Evolutionary conservation across 37 sponge, comb jelly and placozoan species (phyloP), one percentile per base, ranked within the genome.

Genomic region (Ianthella basta): DNA sequence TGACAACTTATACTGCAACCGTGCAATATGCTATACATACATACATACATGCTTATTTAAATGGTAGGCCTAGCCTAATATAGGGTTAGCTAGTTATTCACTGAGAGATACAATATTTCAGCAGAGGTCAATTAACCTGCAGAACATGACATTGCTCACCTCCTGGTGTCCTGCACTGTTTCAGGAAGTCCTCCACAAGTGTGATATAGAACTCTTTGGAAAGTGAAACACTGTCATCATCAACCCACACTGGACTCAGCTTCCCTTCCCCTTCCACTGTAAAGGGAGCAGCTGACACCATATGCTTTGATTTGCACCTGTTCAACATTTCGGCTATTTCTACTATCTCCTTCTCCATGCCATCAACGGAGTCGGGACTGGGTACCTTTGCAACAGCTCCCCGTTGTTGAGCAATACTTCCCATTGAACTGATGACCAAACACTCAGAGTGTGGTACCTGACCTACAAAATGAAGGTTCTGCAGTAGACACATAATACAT

Each of bases 91-190:
- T n/a, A n/a, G n/a, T n/a, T n/a, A n/a, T n/a, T n/a, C n/a, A n/a
- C n/a, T n/a, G n/a, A n/a, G n/a, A n/a, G n/a, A n/a, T n/a, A n/a
- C n/a, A n/a, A n/a, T n/a, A n/a, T n/a, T n/a, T n/a, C n/a, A n/a
- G n/a, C n/a, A n/a, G n/a, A n/a, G n/a, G n/a, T n/a, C n/a, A n/a
- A n/a, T n/a, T n/a, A n/a, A n/a, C n/a, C n/a, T n/a, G n/a, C n/a
- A n/a, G n/a, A n/a, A n/a, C n/a, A n/a, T n/a, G n/a, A n/a, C n/a
- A n/a, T n/a, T n/a, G n/a, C 78, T 53, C 54, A 75, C 78, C 78
- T 36, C 38, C 78, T 20, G 78, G 78, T 40, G 78, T 75, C n/a
- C 25, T 40, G 53, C 78, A 75, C 78, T 75, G 78, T 12, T 75
- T 75, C 20, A 75, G 21, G 54, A 75, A 75, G 53, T 75, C 78